Evolutionary conservation across 2,888 invertebrate genomes (phyloP).

Genomic region (Eudasyphora cyanicolor): DNA sequence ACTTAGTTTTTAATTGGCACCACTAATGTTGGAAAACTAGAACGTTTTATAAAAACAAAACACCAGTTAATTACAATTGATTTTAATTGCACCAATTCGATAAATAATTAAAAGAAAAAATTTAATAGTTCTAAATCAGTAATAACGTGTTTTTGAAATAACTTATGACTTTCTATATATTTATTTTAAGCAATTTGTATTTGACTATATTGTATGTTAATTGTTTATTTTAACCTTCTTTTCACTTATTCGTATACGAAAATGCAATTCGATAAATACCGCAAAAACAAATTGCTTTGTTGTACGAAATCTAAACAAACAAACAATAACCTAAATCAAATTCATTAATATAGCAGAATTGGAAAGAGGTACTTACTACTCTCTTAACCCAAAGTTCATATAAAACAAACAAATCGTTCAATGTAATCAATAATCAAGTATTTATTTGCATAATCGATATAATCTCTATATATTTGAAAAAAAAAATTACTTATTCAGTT

Average conservation of each 20-base stretch:
- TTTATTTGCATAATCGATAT: conserved; percentile 39
- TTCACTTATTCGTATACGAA: conserved; percentile 71
- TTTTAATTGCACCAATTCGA: conserved; percentile 42
- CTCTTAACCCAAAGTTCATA: conserved; percentile 55
- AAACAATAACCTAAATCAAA: conserved; percentile 31
- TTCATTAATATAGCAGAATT: conserved; percentile 75
- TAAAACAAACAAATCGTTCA: conserved; percentile 17
- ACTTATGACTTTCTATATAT: not conserved
- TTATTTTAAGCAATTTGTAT: not conserved
- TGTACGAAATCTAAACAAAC: conserved; percentile 43
- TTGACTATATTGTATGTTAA: conserved; percentile 52
- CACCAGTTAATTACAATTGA: conserved; percentile 7
- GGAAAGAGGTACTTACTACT: conserved; percentile 77
- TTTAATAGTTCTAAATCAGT: conserved; percentile 10
- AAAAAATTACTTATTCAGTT: too few species aligned
- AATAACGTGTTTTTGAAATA: not conserved
- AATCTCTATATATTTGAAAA: conserved; percentile 11
- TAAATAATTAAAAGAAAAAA: not conserved
- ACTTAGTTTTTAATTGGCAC: conserved; percentile 28
- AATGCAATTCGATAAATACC: conserved; percentile 41
- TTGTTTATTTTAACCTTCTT: conserved; percentile 71
- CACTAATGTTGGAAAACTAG: not conserved
- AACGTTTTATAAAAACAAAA: not conserved
- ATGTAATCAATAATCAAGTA: conserved; percentile 34
- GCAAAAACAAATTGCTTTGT: conserved; percentile 58